Evolutionary conservation across 1,140 invertebrate genomes (phyloP).

Genomic region (Conopomorpha cramerella): DNA sequence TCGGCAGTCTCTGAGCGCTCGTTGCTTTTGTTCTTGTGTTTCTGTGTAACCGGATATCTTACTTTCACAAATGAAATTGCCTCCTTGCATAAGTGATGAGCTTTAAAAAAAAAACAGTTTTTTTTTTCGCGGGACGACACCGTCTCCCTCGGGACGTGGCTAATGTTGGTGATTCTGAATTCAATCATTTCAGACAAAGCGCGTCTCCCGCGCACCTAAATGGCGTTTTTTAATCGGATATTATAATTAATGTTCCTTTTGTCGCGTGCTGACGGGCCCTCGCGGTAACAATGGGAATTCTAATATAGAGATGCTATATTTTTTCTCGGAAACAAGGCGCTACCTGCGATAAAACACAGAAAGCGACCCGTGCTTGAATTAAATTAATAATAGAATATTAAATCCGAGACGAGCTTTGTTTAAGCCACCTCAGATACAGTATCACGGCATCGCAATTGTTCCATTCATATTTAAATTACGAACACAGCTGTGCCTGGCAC

Average conservation of each 20-base stretch:
- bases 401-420: too few relatives aligned
- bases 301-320: conserved; percentile 55
- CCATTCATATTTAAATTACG: too few relatives aligned
- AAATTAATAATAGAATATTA: too few relatives aligned
- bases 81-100: neutral
- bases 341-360: conserved; percentile 53
- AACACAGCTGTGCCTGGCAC: too few relatives aligned
- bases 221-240: conserved; percentile 63
- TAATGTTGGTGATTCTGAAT: conserved; percentile 50
- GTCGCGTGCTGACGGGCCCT: conserved; percentile 54
- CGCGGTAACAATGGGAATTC: conserved; percentile 53
- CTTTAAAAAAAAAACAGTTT: too few relatives aligned
- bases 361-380: conserved; percentile 37
- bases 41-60: conserved; percentile 30
- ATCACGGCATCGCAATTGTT: too few relatives aligned
- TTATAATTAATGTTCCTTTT: conserved; percentile 64
- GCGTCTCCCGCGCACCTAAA: conserved; percentile 48
- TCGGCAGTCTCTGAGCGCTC: conserved; percentile 43
- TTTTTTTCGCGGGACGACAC: too few relatives aligned
- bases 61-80: too few relatives aligned
- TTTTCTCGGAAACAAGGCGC: conserved; percentile 48
- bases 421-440: too few relatives aligned
- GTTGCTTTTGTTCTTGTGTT: conserved; percentile 31
- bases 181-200: conserved; percentile 57
- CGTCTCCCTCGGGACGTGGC: conserved; percentile 21